Evolutionary conservation across 2,797 vertebrate genomes (phyloP), one percentile per base, ranked within the genome.

Genomic region (Sparus aurata): DNA sequence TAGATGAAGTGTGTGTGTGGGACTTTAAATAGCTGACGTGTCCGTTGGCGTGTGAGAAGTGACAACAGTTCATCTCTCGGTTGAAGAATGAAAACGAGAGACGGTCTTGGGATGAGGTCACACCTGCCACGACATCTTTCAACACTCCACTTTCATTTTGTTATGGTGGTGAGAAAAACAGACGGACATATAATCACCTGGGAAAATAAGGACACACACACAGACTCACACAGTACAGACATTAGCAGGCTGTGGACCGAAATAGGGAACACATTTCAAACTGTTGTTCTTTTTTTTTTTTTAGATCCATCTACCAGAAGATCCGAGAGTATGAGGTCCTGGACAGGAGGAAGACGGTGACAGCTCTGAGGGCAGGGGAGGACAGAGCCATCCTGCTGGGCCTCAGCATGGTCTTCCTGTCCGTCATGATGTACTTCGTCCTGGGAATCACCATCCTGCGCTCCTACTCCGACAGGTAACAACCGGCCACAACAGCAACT

Each of bases 311-410:
- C 92, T 98, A 99, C 95, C 97, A 97, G 95, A 98, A 96, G 95
- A 96, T 97, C 89, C 96, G 94, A 63, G 97, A 98, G 91, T 96
- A 96, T 5, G 97, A 97, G 53, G 93, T 97, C 73, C 94, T 98
- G 95, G 98, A 98, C 93, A 98, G 97, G 95, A 97, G 95, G 93
- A 99, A 98, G 96, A 98, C 97, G 10, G 97, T 97, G 85, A 98
- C 98, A 2, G 97, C 98, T 16, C 94, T 98, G 84, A 97, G 96
- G 91, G 97, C 98, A 0, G 98, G 98, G 78, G 97, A 99, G 84
- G 97, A 99, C 93, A 90, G 97, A 66, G 98, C 98, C 85, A 97
- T 98, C 49, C 95, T 98, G 41, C 94, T 99, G 6, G 98, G 98
- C 65, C 94, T 99, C 89, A 91, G 96, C 89, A 99, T 99, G 98